Conservation (phyloP, 2,888 invertebrate genomes). For the Tipula helvola region DNA sequence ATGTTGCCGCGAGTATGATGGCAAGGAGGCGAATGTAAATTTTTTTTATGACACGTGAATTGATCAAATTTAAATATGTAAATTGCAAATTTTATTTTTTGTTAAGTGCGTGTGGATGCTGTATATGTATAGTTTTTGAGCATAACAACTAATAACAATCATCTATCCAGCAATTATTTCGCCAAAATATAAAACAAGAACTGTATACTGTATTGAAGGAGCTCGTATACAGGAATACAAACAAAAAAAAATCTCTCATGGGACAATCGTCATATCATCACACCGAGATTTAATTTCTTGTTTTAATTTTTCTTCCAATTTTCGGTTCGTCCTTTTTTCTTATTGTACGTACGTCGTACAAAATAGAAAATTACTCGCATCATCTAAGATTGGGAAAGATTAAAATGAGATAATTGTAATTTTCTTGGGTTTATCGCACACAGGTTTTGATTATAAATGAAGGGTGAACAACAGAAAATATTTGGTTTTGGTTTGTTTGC, state of each 20-base stretch:
- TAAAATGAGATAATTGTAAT: not conserved
- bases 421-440: not conserved
- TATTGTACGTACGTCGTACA: not conserved
- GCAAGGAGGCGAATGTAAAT: not conserved
- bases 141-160: not conserved
- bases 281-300: not conserved
- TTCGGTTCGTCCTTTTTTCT: not conserved
- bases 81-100: not conserved
- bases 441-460: not conserved
- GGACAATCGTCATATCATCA: not conserved
- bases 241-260: not conserved
- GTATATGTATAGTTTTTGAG: not conserved
- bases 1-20: not conserved
- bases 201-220: not conserved
- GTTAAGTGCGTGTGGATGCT: not conserved
- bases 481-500: not conserved
- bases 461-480: not conserved
- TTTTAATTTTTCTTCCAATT: not conserved
- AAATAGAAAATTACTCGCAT: not conserved
- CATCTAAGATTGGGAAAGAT: not conserved
- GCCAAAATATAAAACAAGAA: not conserved
- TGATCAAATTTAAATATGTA: not conserved
- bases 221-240: not conserved
- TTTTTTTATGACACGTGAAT: not conserved
- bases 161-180: not conserved